phyloP scores from a whole-genome alignment of 2,888 invertebrate genomes.

The Phymatocera aterrima region DNA sequence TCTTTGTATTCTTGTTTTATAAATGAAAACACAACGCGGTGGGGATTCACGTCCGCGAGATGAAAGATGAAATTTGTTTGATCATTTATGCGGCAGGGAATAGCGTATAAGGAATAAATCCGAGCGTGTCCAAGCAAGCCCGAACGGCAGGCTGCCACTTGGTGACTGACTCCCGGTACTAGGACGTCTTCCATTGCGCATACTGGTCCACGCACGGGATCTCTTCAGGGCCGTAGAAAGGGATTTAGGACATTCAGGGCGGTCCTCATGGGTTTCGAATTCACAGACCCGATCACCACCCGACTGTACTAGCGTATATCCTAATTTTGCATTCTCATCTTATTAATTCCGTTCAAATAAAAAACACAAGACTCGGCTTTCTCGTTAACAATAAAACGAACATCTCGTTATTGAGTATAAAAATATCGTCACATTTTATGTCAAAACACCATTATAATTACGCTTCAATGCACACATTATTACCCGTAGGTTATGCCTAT shows the following conservation, averaged over 20 bases:
- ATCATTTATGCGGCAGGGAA: too few relatives aligned
- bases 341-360: too few relatives aligned
- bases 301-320: too few relatives aligned
- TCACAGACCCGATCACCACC: background rate
- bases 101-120: slow-evolving; percentile 32
- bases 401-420: too few relatives aligned
- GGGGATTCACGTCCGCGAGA: slow-evolving; percentile 48
- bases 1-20: background rate
- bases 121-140: slow-evolving; percentile 27
- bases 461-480: background rate
- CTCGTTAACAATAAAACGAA: too few relatives aligned
- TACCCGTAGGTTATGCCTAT: background rate
- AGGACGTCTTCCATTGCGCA: slow-evolving; percentile 51
- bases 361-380: too few relatives aligned
- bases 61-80: slow-evolving; percentile 44
- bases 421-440: too few relatives aligned
- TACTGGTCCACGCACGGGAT: slow-evolving; percentile 40
- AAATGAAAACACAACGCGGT: background rate
- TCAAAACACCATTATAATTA: too few relatives aligned
- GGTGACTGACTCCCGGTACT: slow-evolving; percentile 71
- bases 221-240: slow-evolving; percentile 42
- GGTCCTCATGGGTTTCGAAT: background rate
- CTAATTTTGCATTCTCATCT: too few relatives aligned
- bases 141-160: slow-evolving; percentile 65
- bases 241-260: slow-evolving; percentile 5